Evolutionary conservation across 2,797 vertebrate species (phyloP), one percentile per base, ranked within the genome.

Genomic region (Pantherophis alleghaniensis): DNA sequence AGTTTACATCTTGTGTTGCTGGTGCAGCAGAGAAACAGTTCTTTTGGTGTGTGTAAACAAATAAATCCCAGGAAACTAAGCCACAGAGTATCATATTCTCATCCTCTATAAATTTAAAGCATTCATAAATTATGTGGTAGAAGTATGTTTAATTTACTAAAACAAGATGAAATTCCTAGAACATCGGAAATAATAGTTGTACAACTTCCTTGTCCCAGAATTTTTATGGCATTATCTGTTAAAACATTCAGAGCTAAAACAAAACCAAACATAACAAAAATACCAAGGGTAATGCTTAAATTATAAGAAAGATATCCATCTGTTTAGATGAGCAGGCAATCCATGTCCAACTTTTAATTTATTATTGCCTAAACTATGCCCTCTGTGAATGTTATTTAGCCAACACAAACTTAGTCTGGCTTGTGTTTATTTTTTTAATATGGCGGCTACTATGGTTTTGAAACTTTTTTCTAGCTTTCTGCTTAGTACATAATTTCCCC

Each of bases 241-340:
- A 96, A 95, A 79, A 92, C 3, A 24, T 57, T 91, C 47, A 92
- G 88, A 93, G 13, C 51, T 60, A 86, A 89, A 66, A 94, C 47
- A 83, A 83, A 83, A 83, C 42, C 10, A 83, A 83, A 83, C 37
- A 24, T 3, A 16, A 91, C 91, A 90, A 95, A 94, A 74, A 9
- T 90, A 91, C 47, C 93, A 94, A 91, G 86, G 93, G 92, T 47
- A 61, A 87, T 66, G 47, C 28, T 66, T 90, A 90, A 90, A 74
- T 89, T 93, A 94, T 96, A 93, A 94, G 94, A 95, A 60, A 91
- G 91, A 95, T 57, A 57, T 63, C 3, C 94, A 93, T 92, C 0
- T 92, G 90, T 42, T 47, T 92, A 91, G n/a, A 59, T 1, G 28
- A 59, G 95, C 74, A 20, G 32, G 1, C 92, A 93, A n/a, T 26